A percentile compares a stretch with the other conserved stretches of the same genome.
Evolutionary conservation across 2,113 vertebrate species (phyloP).

Genomic region (Benitochromis conjunctus): DNA sequence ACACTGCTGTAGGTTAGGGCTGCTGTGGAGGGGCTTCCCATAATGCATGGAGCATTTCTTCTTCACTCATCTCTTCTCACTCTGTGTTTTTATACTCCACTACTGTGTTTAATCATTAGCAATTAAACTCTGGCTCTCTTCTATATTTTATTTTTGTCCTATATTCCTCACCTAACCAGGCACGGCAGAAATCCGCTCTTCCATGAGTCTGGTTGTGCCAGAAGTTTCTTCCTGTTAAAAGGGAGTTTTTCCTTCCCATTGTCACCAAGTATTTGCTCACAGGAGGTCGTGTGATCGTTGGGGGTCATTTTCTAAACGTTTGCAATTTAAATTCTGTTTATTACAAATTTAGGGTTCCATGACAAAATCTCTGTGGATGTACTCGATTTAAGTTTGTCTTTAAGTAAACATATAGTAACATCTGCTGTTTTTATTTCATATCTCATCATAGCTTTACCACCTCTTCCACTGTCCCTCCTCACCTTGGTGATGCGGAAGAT

Average conservation of each 20-base stretch:
- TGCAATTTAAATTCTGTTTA: neutral
- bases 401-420: neutral
- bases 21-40: neutral
- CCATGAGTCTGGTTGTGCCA: neutral
- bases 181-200: neutral
- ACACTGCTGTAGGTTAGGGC: neutral
- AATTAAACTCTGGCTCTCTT: neutral
- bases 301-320: neutral
- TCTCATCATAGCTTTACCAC: neutral
- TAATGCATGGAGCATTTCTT: neutral
- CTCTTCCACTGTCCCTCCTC: conserved; percentile 12
- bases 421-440: neutral
- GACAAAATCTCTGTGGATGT: neutral
- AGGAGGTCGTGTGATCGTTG: neutral
- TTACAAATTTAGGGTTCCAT: neutral
- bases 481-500: conserved; percentile 81
- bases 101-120: neutral
- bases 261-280: neutral
- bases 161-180: neutral
- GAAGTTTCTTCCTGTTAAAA: neutral
- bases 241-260: neutral
- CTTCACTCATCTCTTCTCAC: neutral
- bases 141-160: neutral
- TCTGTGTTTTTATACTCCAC: neutral
- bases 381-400: neutral